These are phyloP conservation scores for Gallinago undulata DNA, from an alignment of 2,113 vertebrate species.

Conservation along the genomic window DNA sequence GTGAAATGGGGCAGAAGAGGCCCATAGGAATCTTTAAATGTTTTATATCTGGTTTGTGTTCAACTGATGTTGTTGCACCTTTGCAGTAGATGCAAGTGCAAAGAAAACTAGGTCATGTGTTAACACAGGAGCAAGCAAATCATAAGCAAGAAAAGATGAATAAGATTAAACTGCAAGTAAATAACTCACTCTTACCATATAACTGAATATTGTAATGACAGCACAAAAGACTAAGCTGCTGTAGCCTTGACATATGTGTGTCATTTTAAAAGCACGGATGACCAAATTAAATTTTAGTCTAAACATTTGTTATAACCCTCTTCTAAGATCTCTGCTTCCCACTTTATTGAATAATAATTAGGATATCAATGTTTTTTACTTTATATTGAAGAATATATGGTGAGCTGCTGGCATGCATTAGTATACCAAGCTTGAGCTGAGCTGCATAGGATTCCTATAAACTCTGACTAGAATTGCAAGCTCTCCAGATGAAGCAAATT, in stretches of 20 bases:
- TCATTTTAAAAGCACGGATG: neutral
- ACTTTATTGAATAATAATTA: neutral
- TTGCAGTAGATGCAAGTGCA: neutral
- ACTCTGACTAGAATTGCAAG: neutral
- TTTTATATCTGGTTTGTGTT: neutral
- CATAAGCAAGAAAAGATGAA: neutral
- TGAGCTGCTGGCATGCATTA: neutral
- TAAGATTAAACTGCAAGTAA: neutral
- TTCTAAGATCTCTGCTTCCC: neutral
- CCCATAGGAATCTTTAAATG: neutral
- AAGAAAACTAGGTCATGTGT: neutral
- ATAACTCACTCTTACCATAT: neutral
- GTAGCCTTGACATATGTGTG: neutral
- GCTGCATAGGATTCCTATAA: neutral
- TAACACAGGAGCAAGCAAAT: neutral
- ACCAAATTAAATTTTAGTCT: neutral
- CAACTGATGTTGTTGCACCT: neutral
- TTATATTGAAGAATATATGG: neutral
- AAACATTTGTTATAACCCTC: neutral
- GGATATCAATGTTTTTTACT: neutral
- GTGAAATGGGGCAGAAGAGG: neutral
- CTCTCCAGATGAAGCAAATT: conserved; percentile 17
- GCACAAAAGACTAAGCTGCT: neutral
- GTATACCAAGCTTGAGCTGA: neutral
- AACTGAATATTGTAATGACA: neutral